Evolutionary conservation across 1,140 invertebrate genomes (phyloP).

Genomic region (Pogonognathellus flavescens): DNA sequence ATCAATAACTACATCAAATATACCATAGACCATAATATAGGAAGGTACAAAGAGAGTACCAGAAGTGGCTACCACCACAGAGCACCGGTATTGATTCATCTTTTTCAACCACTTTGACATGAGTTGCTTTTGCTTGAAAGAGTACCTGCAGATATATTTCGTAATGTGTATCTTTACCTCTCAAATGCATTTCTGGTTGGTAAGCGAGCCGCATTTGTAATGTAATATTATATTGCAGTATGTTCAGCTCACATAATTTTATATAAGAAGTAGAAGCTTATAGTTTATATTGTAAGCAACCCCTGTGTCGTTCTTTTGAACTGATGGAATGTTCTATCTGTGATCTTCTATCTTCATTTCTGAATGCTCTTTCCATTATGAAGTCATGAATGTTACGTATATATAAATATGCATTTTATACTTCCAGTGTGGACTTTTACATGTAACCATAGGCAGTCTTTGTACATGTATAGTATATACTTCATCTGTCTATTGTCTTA

Average conservation of each 20-base stretch:
- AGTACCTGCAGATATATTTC: too few relatives aligned
- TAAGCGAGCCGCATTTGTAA: not conserved
- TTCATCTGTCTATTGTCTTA: not conserved
- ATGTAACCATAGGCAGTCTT: too few relatives aligned
- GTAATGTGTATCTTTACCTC: not conserved
- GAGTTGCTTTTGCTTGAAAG: not conserved
- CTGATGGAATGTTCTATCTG: conserved; percentile 8
- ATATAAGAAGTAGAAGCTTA: too few relatives aligned
- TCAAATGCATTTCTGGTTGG: not conserved
- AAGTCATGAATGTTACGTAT: too few relatives aligned
- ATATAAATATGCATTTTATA: too few relatives aligned
- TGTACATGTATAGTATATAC: too few relatives aligned
- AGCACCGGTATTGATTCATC: conserved; percentile 10
- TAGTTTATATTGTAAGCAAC: too few relatives aligned
- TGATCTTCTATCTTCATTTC: conserved; percentile 1
- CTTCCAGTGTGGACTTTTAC: not conserved
- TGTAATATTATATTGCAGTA: not conserved
- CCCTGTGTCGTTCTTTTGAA: too few relatives aligned
- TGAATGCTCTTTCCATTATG: not conserved
- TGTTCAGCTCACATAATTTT: too few relatives aligned
- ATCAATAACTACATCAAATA: not conserved
- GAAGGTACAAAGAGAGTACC: too few relatives aligned
- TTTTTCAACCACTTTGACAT: conserved; percentile 10
- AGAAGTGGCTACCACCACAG: not conserved
- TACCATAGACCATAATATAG: not conserved